phyloP scores from a whole-genome alignment of 2,888 invertebrate species.

The Machimus atricapillus region DNA sequence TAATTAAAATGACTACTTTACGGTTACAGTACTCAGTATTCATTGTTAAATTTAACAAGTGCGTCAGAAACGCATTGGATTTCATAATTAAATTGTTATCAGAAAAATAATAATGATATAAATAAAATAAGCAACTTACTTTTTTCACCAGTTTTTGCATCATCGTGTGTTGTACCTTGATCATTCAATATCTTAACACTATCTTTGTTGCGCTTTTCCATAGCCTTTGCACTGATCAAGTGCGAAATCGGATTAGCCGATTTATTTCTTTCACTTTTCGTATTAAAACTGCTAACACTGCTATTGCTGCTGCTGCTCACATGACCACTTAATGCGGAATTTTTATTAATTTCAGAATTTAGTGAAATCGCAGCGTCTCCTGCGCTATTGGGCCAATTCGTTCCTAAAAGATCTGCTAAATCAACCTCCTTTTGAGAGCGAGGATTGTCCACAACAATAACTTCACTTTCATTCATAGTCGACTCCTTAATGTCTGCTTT shows the following conservation, averaged over 20 bases:
- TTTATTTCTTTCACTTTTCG: slow-evolving; percentile 64
- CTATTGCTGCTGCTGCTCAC: slow-evolving; percentile 50
- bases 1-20: too few relatives aligned
- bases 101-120: too few relatives aligned
- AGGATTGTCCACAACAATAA: slow-evolving; percentile 56
- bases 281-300: slow-evolving; percentile 49
- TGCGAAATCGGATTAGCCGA: slow-evolving; percentile 69
- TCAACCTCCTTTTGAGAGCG: slow-evolving; percentile 55
- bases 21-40: too few relatives aligned
- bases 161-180: neutral
- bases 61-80: too few relatives aligned
- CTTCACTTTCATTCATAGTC: slow-evolving; percentile 53
- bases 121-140: slow-evolving; percentile 30
- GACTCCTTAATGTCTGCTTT: slow-evolving; percentile 57
- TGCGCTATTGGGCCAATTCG: slow-evolving; percentile 58
- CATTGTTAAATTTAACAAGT: too few relatives aligned
- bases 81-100: too few relatives aligned
- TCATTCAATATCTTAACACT: slow-evolving; percentile 21
- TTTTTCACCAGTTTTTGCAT: slow-evolving; percentile 24
- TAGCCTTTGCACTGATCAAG: slow-evolving; percentile 56
- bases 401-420: slow-evolving; percentile 56
- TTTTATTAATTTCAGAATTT: slow-evolving; percentile 50
- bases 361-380: slow-evolving; percentile 57
- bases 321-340: slow-evolving; percentile 23
- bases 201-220: slow-evolving; percentile 47